Base-by-base conservation (phyloP, 2,797 vertebrate species). In the Etheostoma nigrum region DNA sequence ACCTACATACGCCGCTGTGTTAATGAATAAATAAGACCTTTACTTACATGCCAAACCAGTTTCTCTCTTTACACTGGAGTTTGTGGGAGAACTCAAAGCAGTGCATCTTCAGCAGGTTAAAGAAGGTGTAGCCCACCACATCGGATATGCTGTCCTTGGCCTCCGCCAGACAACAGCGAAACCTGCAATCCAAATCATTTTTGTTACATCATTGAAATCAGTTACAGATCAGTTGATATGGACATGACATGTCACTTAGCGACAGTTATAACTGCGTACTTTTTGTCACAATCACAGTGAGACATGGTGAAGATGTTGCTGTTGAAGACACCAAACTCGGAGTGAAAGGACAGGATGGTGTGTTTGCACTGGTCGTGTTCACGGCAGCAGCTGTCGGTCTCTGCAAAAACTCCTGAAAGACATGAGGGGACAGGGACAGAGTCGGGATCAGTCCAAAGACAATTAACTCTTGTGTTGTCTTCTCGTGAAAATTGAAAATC, bases 11-110 rank as follows among this genome's bases (percentile, higher is more conserved):
- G 0, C 3, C 10, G 10, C 36, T 11, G 36, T 40, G 36, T 40
- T 40, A 40, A 40, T 40, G 36, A 40, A 40, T 15, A 23, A 11
- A 48, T 6, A 2, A 15, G 8, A 67, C 15, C 2, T 21, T 4
- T 0, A 95, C 96, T 81, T 86, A 98, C 97, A 94, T 94, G 12
- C 96, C 96, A 93, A 96, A 96, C 97, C 96, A 98, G 88, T 94
- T 93, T 84, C 97, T 96, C 49, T 92, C 73, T 5, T 91, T 52
- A 0, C 98, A 98, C 63, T 95, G 92, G 60, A 96, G 91, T 1
- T 69, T 89, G 30, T 95, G 86, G 62, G 95, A 92, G 81, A 97
- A 93, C 78, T 93, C 88, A 4, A 98, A 98, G 92, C 97, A 98
- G 2, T 96, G 95, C 78, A 96, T 89, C 84, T 97, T 95, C 78